Base-by-base conservation (phyloP, 2,113 vertebrate species). In the Ctenodactylus gundi region DNA sequence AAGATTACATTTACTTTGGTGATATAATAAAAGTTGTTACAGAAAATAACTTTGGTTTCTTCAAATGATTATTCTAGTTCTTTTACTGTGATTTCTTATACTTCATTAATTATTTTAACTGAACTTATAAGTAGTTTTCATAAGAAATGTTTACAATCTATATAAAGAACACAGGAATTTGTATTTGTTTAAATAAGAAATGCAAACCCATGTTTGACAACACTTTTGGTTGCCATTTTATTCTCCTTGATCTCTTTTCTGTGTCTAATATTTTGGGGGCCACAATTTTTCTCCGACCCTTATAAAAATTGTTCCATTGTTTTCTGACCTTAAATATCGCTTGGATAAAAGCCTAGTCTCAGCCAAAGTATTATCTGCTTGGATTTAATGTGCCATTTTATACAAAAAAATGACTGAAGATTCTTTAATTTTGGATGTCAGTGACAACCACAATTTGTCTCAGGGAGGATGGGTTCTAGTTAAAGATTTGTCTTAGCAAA, bases 401-500 rank as follows among this genome's bases (percentile, higher is more conserved):
- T 70, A 23, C 8, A 29, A 41, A 29, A 41, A 67, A 80, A 39
- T 60, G 58, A 49, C 46, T 70, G 36, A 86, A 86, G 20, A 58
- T 44, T 12, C 36, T 77, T 84, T 10, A 10, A 76, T 95, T 89
- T 76, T 51, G 49, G 34, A 65, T 83, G 91, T 89, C 44, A 80
- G 1, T 78, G 62, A 84, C 21, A 90, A 84, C 39, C 44, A 87
- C 21, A 87, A 75, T 93, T 87, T 75, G 8, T 87, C 39, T 87
- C 36, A 9, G 31, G 11, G 14, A 58, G 31, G 27, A 80, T 58
- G 23, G 21, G 41, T 64, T 87, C 46, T 73, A 31, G 58, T 60
- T 23, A 86, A 86, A 62, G n/a, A 73, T 82, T 83, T 91, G 41
- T 70, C 44, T 93, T 85, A 78, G 25, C 67, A 82, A 89, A 76